A percentile compares a stretch with the other conserved stretches of the same genome.
Evolutionary conservation across 2,797 vertebrate genomes (phyloP).

Genomic region (Rhinatrema bivittatum): DNA sequence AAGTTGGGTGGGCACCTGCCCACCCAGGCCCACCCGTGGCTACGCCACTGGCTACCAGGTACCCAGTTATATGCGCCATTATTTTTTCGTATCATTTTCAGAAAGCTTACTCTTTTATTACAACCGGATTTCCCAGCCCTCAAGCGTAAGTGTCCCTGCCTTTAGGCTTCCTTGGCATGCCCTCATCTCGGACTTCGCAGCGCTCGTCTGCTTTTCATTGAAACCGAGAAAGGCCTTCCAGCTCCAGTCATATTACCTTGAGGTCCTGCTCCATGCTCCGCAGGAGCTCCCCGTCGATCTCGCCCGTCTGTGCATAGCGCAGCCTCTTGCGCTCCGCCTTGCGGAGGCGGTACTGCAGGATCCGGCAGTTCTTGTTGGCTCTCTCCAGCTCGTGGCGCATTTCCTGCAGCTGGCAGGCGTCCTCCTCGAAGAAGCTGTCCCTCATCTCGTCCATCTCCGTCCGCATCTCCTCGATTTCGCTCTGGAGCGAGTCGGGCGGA

Average conservation of each 20-base stretch:
- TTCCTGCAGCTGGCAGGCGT: constrained; percentile 94
- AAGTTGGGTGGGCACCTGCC: too few relatives aligned
- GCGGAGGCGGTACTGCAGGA: constrained; percentile 93
- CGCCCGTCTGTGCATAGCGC: constrained; percentile 82
- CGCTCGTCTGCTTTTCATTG: too few relatives aligned
- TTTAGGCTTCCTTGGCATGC: too few relatives aligned
- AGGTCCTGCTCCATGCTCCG: constrained; percentile 96
- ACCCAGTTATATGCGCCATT: too few relatives aligned
- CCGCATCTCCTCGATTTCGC: constrained; percentile 91
- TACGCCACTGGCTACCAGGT: too few relatives aligned
- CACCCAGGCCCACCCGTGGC: too few relatives aligned
- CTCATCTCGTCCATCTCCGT: constrained; percentile 98
- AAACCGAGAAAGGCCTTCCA: too few relatives aligned
- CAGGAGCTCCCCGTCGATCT: constrained; percentile 87
- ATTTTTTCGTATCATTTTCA: too few relatives aligned
- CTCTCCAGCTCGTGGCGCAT: constrained; percentile 94
- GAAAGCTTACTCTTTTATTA: too few relatives aligned
- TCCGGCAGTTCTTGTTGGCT: constrained; percentile 97
- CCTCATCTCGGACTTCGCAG: too few relatives aligned
- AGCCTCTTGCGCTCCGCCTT: constrained; percentile 92
- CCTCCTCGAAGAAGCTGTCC: constrained; percentile 96
- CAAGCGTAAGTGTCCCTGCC: too few relatives aligned
- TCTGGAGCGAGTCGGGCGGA: constrained; percentile 48
- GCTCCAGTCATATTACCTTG: constrained; percentile 57
- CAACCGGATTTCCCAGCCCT: too few relatives aligned